Conservation (phyloP, 2,888 invertebrate genomes). For the Clistopyga incitator region DNA sequence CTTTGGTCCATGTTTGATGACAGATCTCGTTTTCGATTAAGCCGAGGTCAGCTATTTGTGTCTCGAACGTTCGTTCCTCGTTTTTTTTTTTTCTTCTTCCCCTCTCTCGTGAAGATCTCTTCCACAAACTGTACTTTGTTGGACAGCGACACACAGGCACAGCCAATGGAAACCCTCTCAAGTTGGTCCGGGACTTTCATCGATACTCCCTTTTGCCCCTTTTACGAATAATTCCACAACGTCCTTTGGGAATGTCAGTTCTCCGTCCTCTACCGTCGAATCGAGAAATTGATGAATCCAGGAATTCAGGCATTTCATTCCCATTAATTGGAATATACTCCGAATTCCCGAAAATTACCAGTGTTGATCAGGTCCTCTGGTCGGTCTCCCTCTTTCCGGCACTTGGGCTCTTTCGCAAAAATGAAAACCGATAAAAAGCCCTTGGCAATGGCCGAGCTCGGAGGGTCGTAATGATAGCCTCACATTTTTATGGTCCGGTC, state of each 20-base stretch:
- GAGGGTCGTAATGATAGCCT: conserved; percentile 74
- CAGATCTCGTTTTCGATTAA: conserved; percentile 48
- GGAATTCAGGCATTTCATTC: conserved; percentile 1
- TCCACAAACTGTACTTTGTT: conserved; percentile 16
- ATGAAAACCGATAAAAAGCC: conserved; percentile 38
- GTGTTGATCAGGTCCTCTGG: not conserved
- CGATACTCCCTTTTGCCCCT: conserved; percentile 5
- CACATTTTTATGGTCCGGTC: conserved; percentile 72
- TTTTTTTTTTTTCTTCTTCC: too few relatives aligned
- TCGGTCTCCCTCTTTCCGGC: not conserved
- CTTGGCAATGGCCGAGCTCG: conserved; percentile 38
- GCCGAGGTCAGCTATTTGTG: conserved; percentile 57
- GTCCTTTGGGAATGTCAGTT: not conserved
- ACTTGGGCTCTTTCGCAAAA: conserved; percentile 9
- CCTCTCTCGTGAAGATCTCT: conserved; percentile 10
- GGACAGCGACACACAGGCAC: not conserved
- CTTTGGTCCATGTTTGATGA: conserved; percentile 47
- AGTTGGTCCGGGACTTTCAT: conserved; percentile 10
- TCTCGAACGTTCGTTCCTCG: conserved; percentile 16
- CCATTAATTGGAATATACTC: conserved; percentile 8
- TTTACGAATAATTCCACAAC: not conserved
- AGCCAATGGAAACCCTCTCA: conserved; percentile 19
- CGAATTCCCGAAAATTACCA: conserved; percentile 11
- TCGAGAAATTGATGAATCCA: conserved; percentile 13
- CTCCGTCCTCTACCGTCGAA: conserved; percentile 2